Evolutionary conservation across 1,140 invertebrate species (phyloP).

Genomic region (Araneus ventricosus): DNA sequence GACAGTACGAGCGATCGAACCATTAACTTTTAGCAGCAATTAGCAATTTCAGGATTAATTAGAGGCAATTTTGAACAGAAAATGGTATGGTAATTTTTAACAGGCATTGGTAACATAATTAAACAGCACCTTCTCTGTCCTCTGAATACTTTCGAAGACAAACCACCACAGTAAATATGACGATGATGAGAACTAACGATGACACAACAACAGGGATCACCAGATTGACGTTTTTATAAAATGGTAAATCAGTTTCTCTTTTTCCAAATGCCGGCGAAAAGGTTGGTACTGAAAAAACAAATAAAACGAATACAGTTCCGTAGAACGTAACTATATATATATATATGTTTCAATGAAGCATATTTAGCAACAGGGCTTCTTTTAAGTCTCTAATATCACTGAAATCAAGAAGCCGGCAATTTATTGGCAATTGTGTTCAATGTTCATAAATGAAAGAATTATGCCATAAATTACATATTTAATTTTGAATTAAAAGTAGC

Average conservation of each 20-base stretch:
- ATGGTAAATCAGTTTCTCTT: conserved; percentile 61
- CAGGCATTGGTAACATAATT: too few species aligned
- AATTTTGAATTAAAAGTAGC: not conserved
- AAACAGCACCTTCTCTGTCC: conserved; percentile 7
- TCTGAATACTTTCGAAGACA: conserved; percentile 63
- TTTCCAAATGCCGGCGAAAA: conserved; percentile 47
- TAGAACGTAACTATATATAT: too few species aligned
- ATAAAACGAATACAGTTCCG: not conserved
- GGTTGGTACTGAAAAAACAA: conserved; percentile 21
- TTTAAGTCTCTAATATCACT: not conserved
- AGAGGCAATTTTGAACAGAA: too few species aligned
- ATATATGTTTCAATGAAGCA: too few species aligned
- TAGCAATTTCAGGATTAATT: too few species aligned
- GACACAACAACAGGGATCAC: conserved; percentile 65
- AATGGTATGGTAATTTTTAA: too few species aligned
- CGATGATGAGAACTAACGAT: conserved; percentile 59
- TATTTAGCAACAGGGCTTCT: not conserved
- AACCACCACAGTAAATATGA: conserved; percentile 57
- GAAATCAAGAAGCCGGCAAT: too few species aligned
- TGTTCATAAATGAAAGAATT: too few species aligned
- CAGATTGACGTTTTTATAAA: conserved; percentile 69
- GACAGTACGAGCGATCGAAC: too few species aligned
- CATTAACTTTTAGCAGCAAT: too few species aligned
- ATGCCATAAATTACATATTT: too few species aligned
- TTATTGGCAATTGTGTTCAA: too few species aligned